These are phyloP conservation scores for Cairina moschata DNA, from an alignment of 2,113 vertebrate genomes.

Conservation along the genomic window DNA sequence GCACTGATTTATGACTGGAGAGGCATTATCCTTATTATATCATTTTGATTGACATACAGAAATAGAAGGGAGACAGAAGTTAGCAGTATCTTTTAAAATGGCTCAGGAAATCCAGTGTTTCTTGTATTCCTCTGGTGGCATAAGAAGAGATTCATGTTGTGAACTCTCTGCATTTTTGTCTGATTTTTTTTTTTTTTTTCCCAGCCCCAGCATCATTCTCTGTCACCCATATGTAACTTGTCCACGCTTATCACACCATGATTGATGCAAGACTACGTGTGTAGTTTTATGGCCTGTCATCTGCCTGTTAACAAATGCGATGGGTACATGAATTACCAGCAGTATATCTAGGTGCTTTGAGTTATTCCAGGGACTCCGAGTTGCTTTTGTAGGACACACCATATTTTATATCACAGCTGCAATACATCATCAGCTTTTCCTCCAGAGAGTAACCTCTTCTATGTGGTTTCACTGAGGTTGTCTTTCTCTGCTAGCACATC, in stretches of 20 bases:
- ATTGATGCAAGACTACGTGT: background rate
- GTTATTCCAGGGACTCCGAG: background rate
- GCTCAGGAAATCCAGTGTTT: background rate
- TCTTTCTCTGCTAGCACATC: background rate
- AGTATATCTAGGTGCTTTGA: background rate
- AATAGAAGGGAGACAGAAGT: background rate
- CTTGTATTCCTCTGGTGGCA: background rate
- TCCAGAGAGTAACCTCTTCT: background rate
- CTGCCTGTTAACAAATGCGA: background rate
- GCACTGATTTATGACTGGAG: background rate
- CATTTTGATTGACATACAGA: background rate
- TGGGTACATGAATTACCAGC: background rate
- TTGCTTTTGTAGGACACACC: background rate
- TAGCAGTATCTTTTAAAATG: background rate
- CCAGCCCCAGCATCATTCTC: background rate
- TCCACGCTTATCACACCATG: background rate
- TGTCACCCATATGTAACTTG: background rate
- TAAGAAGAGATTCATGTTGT: background rate
- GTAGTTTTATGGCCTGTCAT: background rate
- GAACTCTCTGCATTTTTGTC: background rate
- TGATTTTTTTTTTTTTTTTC: background rate
- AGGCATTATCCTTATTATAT: background rate
- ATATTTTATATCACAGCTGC: background rate
- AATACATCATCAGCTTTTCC: background rate
- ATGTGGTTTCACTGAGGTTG: background rate